Evolutionary conservation across 2,797 vertebrate genomes (phyloP), one percentile per base, ranked within the genome.

Genomic region (Karalla daura): DNA sequence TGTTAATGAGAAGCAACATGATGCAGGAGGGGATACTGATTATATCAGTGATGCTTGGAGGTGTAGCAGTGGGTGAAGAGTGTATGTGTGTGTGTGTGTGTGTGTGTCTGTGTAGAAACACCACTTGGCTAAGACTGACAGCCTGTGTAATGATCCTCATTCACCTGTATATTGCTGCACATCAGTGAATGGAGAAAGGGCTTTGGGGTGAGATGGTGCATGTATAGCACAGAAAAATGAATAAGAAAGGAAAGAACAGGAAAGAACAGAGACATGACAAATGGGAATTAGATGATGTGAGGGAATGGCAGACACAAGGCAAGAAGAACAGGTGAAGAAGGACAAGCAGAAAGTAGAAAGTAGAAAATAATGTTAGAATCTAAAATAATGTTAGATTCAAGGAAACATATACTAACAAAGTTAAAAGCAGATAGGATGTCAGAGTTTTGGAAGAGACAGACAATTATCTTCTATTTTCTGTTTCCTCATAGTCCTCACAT

Each of bases 1-100:
- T 69, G 63, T 86, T n/a, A 86, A 88, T 86, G 82, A 79, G 81
- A 82, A 82, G 53, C 63, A 72, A 55, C 66, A 69, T n/a, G 60
- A 69, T 46, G 63, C 55, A 50, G 46, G 55, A 74, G 55, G 44
- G 41, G 68, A 77, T 66, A 46, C 43, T 79, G 77, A 82, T 81
- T 81, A 78, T 80, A 59, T 56, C 53, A 44, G 41, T 1, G 15
- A 71, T 35, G 58, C 61, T 78, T 25, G 53, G 68, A 66, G 60
- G 58, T 76, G 50, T 58, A 66, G 30, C 45, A 25, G 28, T 6
- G 49, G 59, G 40, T 70, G 58, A 68, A 63, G 39, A 23, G 52
- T 64, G 23, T 54, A 51, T 51, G 41, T 56, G 18, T 11, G n/a
- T n/a, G n/a, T n/a, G n/a, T n/a, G n/a, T n/a, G n/a, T n/a, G n/a